phyloP scores from a whole-genome alignment of 2,797 vertebrate genomes.

The Threskiornis aethiopicus region DNA sequence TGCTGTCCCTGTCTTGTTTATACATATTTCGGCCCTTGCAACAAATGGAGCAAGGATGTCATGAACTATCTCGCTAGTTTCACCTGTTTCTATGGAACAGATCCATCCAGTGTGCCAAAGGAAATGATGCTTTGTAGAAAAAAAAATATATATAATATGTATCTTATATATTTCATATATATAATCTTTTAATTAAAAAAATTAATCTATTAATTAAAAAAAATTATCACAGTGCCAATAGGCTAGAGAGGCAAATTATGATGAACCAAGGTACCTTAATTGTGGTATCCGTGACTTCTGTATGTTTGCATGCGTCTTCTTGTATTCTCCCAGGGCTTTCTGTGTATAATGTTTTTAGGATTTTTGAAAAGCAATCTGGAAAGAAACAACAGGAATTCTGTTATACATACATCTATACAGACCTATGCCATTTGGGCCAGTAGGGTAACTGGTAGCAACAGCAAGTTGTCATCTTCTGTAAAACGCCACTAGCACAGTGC shows the following conservation, averaged over 20 bases:
- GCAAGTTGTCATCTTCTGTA: not conserved
- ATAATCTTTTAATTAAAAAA: not conserved
- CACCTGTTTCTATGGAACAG: not conserved
- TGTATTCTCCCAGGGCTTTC: not conserved
- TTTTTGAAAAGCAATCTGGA: not conserved
- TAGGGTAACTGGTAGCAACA: not conserved
- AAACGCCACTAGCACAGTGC: not conserved
- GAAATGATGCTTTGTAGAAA: not conserved
- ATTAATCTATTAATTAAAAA: not conserved
- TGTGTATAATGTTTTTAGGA: not conserved
- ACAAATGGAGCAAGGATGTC: not conserved
- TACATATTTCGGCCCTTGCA: not conserved
- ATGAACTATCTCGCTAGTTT: not conserved
- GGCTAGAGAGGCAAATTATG: not conserved
- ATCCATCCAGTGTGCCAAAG: not conserved
- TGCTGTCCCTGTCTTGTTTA: not conserved
- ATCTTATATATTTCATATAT: not conserved
- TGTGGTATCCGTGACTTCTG: not conserved
- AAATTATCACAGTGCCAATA: not conserved
- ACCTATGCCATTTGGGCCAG: not conserved
- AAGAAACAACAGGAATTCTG: not conserved
- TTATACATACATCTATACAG: not conserved
- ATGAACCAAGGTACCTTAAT: not conserved
- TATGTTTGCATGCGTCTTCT: not conserved
- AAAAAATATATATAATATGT: not conserved